Percentiles rank a stretch among this genome's conserved stretches.
phyloP scores from a whole-genome alignment of 1,140 invertebrate species.

The Drosophila saltans region DNA sequence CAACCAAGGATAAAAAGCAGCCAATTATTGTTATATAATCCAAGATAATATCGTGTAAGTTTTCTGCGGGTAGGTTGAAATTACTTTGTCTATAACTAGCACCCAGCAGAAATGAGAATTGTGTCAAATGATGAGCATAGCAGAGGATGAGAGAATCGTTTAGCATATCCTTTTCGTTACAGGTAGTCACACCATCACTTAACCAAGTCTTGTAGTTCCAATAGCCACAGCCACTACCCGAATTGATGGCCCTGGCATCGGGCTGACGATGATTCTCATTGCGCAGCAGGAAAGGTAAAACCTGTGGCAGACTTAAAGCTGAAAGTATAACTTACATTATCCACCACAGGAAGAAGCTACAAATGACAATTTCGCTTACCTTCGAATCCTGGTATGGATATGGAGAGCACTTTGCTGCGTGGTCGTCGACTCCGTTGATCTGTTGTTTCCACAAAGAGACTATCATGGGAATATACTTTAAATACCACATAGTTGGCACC shows the following conservation, averaged over 20 bases:
- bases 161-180: not conserved
- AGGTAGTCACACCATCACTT: slow-evolving; percentile 52
- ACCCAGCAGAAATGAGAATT: slow-evolving; percentile 86
- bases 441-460: slow-evolving; percentile 66
- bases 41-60: slow-evolving; percentile 73
- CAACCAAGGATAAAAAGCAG: slow-evolving; percentile 85
- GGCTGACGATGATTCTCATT: slow-evolving; percentile 19
- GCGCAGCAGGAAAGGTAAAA: slow-evolving; percentile 57
- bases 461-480: slow-evolving; percentile 70
- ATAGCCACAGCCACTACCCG: slow-evolving; percentile 62
- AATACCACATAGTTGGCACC: slow-evolving; percentile 52
- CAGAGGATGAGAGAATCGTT: slow-evolving; percentile 78
- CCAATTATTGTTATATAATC: slow-evolving; percentile 85
- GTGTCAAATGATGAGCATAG: slow-evolving; percentile 86
- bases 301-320: slow-evolving; percentile 43
- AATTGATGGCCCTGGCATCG: not conserved
- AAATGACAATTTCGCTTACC: slow-evolving; percentile 38
- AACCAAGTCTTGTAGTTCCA: slow-evolving; percentile 77
- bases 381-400: slow-evolving; percentile 65
- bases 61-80: slow-evolving; percentile 73
- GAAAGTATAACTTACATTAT: not conserved
- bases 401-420: slow-evolving; percentile 65
- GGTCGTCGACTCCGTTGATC: slow-evolving; percentile 33
- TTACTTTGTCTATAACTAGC: slow-evolving; percentile 40
- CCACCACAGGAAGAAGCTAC: not conserved